A percentile compares a stretch with the other conserved stretches of the same genome.
Evolutionary conservation across 2,113 vertebrate genomes (phyloP).

Genomic region (Brienomyrus longianalis): DNA sequence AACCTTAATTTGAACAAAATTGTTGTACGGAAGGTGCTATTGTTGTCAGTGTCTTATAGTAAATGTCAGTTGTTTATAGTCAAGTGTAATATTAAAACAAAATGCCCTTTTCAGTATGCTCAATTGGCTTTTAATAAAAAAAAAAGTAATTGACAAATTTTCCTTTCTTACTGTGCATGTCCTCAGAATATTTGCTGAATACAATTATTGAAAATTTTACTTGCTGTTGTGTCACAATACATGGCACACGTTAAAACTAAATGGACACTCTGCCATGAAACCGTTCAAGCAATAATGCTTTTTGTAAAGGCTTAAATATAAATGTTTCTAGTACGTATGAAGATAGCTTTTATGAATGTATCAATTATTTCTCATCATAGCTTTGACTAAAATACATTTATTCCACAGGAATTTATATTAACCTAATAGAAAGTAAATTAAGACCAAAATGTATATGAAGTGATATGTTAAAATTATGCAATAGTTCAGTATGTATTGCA

Average conservation of each 20-base stretch:
- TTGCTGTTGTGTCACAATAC: neutral
- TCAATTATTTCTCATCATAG: neutral
- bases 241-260: neutral
- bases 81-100: conserved; percentile 5
- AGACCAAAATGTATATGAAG: neutral
- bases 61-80: conserved; percentile 17
- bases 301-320: neutral
- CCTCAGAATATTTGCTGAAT: conserved; percentile 8
- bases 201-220: neutral
- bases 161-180: conserved; percentile 20
- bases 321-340: neutral
- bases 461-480: neutral
- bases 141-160: neutral
- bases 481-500: conserved; percentile 7
- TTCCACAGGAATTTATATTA: neutral
- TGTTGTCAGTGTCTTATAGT: conserved; percentile 20
- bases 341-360: neutral
- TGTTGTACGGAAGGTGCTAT: conserved; percentile 50
- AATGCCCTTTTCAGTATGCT: conserved; percentile 7
- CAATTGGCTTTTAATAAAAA: conserved; percentile 1
- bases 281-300: neutral
- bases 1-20: conserved; percentile 51
- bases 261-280: neutral
- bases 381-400: neutral
- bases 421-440: neutral